These are phyloP conservation scores for Sarcophaga rosellei DNA, from an alignment of 2,888 invertebrate genomes.

Conservation along the genomic window DNA sequence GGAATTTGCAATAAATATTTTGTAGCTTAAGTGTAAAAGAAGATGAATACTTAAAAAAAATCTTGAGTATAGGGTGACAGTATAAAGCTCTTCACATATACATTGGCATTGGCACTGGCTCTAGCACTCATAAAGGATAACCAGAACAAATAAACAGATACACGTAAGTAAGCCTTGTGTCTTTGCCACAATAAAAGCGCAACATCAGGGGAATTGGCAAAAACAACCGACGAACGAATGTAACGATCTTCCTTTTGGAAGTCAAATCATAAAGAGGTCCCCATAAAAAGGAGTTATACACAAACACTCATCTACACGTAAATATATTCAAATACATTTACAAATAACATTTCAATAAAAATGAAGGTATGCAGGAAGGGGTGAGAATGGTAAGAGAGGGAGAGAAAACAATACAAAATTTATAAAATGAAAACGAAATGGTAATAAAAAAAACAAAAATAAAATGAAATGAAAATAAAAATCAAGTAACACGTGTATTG, in stretches of 20 bases:
- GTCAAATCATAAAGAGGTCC: slow-evolving; percentile 39
- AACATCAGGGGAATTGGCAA: slow-evolving; percentile 63
- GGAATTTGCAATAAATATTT: slow-evolving; percentile 55
- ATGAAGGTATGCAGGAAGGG: slow-evolving; percentile 26
- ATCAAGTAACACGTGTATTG: slow-evolving; percentile 63
- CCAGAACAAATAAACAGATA: not conserved
- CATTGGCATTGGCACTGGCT: not conserved
- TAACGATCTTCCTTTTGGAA: slow-evolving; percentile 33
- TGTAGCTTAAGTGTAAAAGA: slow-evolving; percentile 45
- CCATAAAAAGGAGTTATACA: slow-evolving; percentile 25
- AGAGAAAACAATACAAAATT: slow-evolving; percentile 33
- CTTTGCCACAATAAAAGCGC: slow-evolving; percentile 46
- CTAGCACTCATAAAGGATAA: not conserved
- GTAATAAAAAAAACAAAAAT: slow-evolving; percentile 26
- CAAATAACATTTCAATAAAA: slow-evolving; percentile 65
- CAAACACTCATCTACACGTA: not conserved
- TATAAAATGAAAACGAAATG: slow-evolving; percentile 27
- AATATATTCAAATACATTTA: not conserved
- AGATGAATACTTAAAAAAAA: slow-evolving; percentile 26
- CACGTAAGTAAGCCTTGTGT: not conserved
- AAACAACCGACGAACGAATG: not conserved
- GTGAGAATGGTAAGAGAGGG: too few relatives aligned
- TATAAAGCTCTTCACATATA: not conserved
- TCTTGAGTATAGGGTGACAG: slow-evolving; percentile 11
- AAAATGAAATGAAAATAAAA: slow-evolving; percentile 48